phyloP scores from a whole-genome alignment of 2,797 vertebrate species.

The Distichodus sexfasciatus region DNA sequence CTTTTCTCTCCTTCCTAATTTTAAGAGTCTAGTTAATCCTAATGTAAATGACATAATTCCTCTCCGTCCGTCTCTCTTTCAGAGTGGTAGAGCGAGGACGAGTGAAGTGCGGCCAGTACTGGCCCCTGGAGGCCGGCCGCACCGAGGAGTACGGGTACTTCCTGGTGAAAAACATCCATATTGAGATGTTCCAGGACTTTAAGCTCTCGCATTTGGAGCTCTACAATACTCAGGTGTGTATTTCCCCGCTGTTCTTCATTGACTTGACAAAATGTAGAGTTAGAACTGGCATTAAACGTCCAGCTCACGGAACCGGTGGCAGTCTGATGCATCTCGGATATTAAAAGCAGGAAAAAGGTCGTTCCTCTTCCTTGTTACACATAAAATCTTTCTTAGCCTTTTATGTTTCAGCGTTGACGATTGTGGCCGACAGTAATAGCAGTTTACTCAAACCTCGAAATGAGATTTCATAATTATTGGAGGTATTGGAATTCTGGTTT shows the following conservation, averaged over 20 bases:
- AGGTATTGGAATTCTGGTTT: too few species aligned
- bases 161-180: constrained; percentile 73
- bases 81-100: constrained; percentile 83
- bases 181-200: constrained; percentile 82
- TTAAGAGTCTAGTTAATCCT: neutral
- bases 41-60: neutral
- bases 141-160: constrained; percentile 79
- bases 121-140: constrained; percentile 78
- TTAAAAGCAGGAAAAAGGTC: too few species aligned
- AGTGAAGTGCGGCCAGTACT: constrained; percentile 85
- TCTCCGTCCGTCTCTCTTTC: neutral
- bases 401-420: too few species aligned
- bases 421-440: too few species aligned
- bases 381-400: too few species aligned
- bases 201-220: constrained; percentile 80
- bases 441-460: too few species aligned
- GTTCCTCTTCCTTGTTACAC: too few species aligned
- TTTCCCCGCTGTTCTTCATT: neutral
- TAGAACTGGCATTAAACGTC: too few species aligned
- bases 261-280: too few species aligned
- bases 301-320: too few species aligned
- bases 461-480: too few species aligned
- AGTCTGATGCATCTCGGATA: too few species aligned
- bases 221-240: constrained; percentile 77
- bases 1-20: neutral